These are phyloP conservation scores for Alethe castanea DNA, from an alignment of 2,113 vertebrate genomes.

Conservation along the genomic window DNA sequence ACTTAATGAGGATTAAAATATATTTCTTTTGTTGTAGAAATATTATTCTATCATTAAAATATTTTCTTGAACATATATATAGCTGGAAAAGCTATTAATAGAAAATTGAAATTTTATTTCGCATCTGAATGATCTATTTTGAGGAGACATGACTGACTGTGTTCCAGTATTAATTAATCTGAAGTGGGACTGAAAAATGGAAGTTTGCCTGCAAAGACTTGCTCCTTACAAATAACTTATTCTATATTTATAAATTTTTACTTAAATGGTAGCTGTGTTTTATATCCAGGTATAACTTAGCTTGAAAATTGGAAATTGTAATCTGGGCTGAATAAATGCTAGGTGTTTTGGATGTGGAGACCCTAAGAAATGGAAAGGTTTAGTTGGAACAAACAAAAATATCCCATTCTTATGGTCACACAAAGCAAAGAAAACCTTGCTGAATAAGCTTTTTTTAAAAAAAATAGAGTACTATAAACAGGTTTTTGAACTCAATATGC, in stretches of 20 bases:
- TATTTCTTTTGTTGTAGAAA: background rate
- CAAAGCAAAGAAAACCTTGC: background rate
- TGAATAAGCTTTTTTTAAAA: background rate
- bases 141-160: background rate
- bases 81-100: background rate
- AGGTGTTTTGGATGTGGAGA: background rate
- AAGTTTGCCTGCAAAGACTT: background rate
- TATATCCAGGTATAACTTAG: background rate
- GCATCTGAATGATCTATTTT: background rate
- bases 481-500: background rate
- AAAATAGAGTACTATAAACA: background rate
- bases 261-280: background rate
- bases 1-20: background rate
- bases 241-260: background rate
- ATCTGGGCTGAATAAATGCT: background rate
- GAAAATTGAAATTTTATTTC: background rate
- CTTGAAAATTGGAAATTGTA: background rate
- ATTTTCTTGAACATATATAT: background rate
- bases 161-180: background rate
- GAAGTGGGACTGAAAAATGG: background rate
- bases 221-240: background rate
- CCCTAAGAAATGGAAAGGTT: background rate
- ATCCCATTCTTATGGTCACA: background rate
- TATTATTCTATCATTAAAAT: background rate
- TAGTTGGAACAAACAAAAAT: background rate